phyloP scores from a whole-genome alignment of 2,113 vertebrate species.

The Phaethornis superciliosus region DNA sequence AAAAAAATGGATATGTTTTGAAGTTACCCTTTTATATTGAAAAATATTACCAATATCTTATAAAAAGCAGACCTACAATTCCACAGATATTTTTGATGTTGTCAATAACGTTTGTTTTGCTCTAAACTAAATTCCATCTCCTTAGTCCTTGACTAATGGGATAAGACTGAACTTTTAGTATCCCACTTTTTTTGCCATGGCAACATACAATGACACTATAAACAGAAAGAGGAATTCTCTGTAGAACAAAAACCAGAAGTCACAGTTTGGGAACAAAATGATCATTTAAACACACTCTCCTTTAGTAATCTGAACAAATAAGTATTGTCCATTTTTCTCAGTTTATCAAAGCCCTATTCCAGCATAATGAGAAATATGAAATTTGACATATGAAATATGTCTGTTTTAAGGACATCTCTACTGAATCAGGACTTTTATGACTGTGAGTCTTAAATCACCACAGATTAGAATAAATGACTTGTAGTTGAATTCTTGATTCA shows the following conservation, averaged over 20 bases:
- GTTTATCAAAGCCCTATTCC: constrained; percentile 7
- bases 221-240: constrained; percentile 23
- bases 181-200: neutral
- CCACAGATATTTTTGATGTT: neutral
- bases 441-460: neutral
- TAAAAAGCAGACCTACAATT: neutral
- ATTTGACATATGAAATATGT: neutral
- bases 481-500: neutral
- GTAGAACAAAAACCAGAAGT: neutral
- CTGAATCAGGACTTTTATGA: neutral
- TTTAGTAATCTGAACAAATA: constrained; percentile 8
- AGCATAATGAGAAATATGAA: neutral
- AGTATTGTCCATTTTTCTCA: neutral
- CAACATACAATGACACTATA: neutral
- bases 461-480: neutral
- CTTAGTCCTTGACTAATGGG: neutral
- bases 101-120: neutral
- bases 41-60: neutral
- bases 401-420: neutral
- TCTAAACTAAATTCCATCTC: neutral
- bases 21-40: neutral
- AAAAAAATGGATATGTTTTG: neutral
- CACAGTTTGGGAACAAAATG: neutral
- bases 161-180: neutral
- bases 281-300: neutral